phyloP scores from a whole-genome alignment of 2,113 vertebrate species.

The Felis chaus region DNA sequence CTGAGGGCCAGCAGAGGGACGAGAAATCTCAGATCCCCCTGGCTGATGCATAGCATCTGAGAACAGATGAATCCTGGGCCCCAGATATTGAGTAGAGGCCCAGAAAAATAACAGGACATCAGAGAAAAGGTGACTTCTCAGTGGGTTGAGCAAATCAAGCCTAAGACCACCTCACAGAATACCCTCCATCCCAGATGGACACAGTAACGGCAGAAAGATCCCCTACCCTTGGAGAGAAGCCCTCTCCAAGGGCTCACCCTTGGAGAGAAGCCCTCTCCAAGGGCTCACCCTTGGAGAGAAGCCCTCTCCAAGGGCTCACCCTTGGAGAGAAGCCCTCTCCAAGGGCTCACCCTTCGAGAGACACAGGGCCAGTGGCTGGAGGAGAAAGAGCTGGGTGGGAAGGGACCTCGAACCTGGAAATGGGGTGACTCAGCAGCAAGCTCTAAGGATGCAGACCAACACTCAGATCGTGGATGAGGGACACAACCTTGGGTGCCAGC shows the following conservation, averaged over 20 bases:
- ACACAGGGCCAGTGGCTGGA: background rate
- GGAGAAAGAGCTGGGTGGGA: background rate
- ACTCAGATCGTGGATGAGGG: background rate
- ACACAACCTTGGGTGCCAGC: accelerated
- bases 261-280: too few species aligned
- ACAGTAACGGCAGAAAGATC: background rate
- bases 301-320: too few species aligned
- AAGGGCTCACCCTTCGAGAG: too few species aligned
- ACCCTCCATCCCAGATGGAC: background rate
- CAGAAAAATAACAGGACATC: background rate
- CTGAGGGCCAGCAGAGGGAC: background rate
- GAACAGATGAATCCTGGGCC: background rate
- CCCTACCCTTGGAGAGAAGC: background rate
- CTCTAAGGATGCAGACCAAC: background rate
- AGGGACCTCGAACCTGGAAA: background rate
- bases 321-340: background rate
- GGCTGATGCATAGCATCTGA: background rate
- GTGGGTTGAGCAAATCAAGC: background rate
- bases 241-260: too few species aligned
- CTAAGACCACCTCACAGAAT: background rate
- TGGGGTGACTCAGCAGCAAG: background rate
- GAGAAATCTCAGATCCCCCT: background rate
- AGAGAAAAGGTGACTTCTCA: background rate
- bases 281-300: background rate
- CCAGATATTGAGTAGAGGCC: background rate